These are phyloP conservation scores for Beroe forskalii DNA, from an alignment of 37 sponge, comb jelly and placozoan genomes.

Conservation along the genomic window DNA sequence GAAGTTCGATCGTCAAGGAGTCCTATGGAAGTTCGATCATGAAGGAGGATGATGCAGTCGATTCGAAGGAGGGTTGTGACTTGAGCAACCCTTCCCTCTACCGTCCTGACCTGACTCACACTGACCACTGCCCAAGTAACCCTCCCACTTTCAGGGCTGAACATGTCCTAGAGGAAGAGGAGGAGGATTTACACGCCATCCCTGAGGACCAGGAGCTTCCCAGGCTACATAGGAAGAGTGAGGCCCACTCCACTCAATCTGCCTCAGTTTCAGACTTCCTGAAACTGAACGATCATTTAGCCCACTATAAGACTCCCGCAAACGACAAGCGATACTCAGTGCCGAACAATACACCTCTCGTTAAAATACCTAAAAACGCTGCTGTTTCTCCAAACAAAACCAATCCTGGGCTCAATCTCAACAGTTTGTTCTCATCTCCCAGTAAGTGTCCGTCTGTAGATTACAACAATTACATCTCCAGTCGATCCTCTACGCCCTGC, in stretches of 20 bases:
- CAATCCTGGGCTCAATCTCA: too few species aligned
- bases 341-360: neutral
- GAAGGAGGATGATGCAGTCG: neutral
- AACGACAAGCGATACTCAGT: neutral
- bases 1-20: neutral
- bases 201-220: neutral
- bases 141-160: neutral
- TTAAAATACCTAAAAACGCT: neutral
- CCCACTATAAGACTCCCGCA: neutral
- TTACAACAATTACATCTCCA: neutral
- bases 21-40: neutral
- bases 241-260: neutral
- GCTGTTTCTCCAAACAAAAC: neutral
- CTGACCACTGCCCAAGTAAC: neutral
- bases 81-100: neutral
- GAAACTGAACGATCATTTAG: too few species aligned
- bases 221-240: neutral
- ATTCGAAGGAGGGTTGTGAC: neutral
- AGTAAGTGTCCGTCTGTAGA: neutral
- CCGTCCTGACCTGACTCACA: neutral
- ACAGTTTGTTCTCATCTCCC: too few species aligned
- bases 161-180: neutral
- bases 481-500: neutral
- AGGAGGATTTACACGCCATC: neutral
- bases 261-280: neutral